These are phyloP conservation scores for Agriotes lineatus DNA, from an alignment of 2,888 invertebrate genomes.

Conservation along the genomic window DNA sequence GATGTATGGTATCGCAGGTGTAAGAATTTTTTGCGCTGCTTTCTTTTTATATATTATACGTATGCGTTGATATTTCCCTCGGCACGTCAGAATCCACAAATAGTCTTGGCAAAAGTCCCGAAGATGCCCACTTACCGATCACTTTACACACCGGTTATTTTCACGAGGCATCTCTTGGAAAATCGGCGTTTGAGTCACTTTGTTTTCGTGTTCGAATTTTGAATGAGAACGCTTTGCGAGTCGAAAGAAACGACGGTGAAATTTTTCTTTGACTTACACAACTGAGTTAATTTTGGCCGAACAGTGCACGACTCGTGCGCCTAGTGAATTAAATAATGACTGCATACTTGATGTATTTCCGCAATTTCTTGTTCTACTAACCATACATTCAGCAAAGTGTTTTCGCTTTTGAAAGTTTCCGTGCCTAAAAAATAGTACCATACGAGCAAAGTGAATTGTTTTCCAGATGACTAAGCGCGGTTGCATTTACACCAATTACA, in stretches of 20 bases:
- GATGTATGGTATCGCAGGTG: too few species aligned
- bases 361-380: neutral
- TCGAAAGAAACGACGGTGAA: neutral
- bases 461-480: neutral
- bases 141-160: conserved; percentile 13
- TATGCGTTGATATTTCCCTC: neutral
- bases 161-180: neutral
- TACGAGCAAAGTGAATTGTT: neutral
- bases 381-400: too few species aligned
- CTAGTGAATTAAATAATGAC: too few species aligned
- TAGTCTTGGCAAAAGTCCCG: conserved; percentile 13
- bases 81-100: conserved; percentile 16
- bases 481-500: conserved; percentile 20
- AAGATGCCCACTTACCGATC: conserved; percentile 1
- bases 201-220: neutral
- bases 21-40: neutral
- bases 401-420: conserved; percentile 10
- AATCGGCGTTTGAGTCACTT: neutral
- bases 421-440: neutral
- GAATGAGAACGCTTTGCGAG: neutral
- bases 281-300: too few species aligned
- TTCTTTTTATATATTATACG: neutral
- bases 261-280: too few species aligned
- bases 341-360: too few species aligned
- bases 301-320: too few species aligned